Percentiles rank a stretch among this genome's conserved stretches.
Conservation (phyloP, 2,797 vertebrate genomes). For the Linurgus olivaceus region DNA sequence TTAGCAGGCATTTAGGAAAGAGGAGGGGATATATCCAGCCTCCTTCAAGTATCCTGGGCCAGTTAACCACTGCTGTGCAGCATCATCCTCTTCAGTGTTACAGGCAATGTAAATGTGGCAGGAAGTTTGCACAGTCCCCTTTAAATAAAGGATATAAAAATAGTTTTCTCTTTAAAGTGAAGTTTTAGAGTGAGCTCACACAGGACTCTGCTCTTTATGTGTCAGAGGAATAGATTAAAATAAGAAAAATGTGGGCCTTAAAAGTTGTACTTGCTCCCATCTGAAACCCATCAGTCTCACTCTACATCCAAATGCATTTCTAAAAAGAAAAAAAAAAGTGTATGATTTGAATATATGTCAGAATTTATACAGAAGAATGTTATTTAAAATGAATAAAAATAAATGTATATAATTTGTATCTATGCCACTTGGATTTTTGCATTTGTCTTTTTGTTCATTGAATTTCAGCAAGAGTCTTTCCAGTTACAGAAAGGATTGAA, state of each 20-base stretch:
- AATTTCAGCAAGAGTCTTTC: background rate
- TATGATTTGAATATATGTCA: conserved; percentile 82
- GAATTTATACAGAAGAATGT: conserved; percentile 83
- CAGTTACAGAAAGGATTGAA: background rate
- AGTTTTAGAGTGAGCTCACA: conserved; percentile 49
- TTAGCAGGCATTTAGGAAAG: background rate
- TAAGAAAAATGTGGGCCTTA: conserved; percentile 66
- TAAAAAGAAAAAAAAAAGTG: conserved; percentile 67
- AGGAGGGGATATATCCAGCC: background rate
- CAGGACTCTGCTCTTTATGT: conserved; percentile 36
- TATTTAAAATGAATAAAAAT: conserved; percentile 83
- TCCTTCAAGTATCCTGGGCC: background rate
- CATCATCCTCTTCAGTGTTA: background rate
- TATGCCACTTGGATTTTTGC: conserved; percentile 61
- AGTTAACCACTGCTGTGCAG: background rate
- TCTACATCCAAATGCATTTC: conserved; percentile 71
- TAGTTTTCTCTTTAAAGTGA: background rate
- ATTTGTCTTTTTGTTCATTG: conserved; percentile 34
- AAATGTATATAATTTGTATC: conserved; percentile 85
- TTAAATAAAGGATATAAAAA: conserved; percentile 34
- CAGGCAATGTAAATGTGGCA: background rate
- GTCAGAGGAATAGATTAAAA: conserved; percentile 50
- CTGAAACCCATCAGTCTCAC: conserved; percentile 61
- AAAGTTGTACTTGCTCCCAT: conserved; percentile 60
- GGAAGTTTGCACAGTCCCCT: conserved; percentile 19